Conservation (phyloP, 2,113 vertebrate genomes). For the Bucco capensis region DNA sequence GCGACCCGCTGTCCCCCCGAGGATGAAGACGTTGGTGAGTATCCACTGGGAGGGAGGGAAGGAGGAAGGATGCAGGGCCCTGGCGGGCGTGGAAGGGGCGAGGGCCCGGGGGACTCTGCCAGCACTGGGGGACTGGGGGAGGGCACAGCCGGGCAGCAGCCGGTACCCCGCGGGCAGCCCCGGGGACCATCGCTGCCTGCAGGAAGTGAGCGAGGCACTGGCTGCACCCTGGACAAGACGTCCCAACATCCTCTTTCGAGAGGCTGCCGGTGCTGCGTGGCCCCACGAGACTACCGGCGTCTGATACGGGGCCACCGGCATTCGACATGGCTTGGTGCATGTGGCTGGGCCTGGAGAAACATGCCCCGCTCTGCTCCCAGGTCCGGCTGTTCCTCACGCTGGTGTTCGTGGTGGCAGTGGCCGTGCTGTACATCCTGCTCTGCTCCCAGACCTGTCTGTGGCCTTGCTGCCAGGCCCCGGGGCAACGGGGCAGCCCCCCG, state of each 20-base stretch:
- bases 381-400: slow-evolving; percentile 45
- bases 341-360: background rate
- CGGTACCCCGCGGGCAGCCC: background rate
- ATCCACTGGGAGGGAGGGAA: background rate
- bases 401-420: background rate
- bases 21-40: slow-evolving; percentile 48
- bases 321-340: fast-evolving
- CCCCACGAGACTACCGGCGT: background rate
- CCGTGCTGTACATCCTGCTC: slow-evolving; percentile 26
- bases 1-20: background rate
- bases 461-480: background rate
- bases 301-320: background rate
- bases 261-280: fast-evolving
- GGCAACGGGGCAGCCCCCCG: background rate
- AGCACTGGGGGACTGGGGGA: background rate
- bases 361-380: background rate
- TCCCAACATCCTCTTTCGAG: too few species aligned
- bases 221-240: background rate
- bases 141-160: background rate
- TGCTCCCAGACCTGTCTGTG: background rate
- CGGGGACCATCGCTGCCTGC: background rate
- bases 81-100: too few species aligned
- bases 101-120: background rate
- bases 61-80: background rate
- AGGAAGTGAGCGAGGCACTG: background rate